Conservation (phyloP, 2,113 vertebrate species). For the Dermatemys mawii region DNA sequence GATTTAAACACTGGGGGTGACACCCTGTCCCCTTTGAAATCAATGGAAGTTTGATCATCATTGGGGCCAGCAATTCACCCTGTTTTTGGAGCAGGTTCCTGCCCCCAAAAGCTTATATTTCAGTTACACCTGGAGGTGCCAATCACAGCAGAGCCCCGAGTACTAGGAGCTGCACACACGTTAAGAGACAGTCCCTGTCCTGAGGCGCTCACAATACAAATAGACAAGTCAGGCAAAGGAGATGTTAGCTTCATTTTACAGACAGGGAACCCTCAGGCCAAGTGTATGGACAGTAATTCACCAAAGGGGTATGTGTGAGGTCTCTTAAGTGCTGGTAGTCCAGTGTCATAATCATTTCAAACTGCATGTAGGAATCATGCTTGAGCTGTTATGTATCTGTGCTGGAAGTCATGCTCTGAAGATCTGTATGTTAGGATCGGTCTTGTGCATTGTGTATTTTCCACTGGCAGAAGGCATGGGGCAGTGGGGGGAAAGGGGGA, state of each 20-base stretch:
- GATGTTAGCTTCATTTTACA: background rate
- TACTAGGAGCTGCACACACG: background rate
- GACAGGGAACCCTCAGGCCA: background rate
- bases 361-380: too few species aligned
- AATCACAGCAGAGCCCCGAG: background rate
- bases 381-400: too few species aligned
- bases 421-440: too few species aligned
- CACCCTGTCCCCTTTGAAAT: background rate
- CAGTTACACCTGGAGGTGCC: background rate
- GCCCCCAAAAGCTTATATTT: background rate
- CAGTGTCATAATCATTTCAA: too few species aligned
- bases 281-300: background rate
- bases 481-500: too few species aligned
- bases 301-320: background rate
- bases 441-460: too few species aligned
- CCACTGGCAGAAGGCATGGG: too few species aligned
- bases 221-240: background rate
- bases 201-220: background rate
- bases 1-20: background rate
- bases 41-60: background rate
- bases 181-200: background rate
- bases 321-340: too few species aligned
- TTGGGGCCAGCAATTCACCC: background rate
- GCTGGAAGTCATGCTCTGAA: too few species aligned
- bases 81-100: background rate